phyloP scores from a whole-genome alignment of 2,113 vertebrate species.

The Lutjanus erythropterus region DNA sequence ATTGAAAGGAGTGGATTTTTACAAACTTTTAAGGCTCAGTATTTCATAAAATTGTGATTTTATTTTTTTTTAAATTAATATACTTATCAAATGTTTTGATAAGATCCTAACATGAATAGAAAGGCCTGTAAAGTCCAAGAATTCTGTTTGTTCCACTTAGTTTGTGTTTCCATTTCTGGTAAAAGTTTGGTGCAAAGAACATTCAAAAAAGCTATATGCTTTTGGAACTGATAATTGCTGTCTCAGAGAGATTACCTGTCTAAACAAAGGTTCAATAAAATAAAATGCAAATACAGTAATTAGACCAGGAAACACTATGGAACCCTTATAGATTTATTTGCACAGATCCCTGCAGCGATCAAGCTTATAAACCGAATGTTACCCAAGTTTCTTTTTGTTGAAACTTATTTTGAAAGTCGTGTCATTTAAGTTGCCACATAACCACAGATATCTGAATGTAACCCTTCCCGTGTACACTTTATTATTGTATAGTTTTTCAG shows the following conservation, averaged over 20 bases:
- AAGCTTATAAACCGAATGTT: not conserved
- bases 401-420: not conserved
- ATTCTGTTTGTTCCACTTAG: not conserved
- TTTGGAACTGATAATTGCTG: not conserved
- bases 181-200: not conserved
- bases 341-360: not conserved
- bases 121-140: not conserved
- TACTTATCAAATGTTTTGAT: not conserved
- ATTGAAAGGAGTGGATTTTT: not conserved
- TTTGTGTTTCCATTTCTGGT: not conserved
- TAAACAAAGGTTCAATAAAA: too few relatives aligned
- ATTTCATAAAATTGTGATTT: not conserved
- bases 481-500: not conserved
- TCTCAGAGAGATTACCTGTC: too few relatives aligned
- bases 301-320: not conserved
- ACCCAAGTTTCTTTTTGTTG: not conserved
- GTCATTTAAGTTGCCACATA: not conserved
- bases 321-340: not conserved
- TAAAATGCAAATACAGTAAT: not conserved
- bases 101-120: not conserved
- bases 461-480: not conserved
- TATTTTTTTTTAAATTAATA: too few relatives aligned
- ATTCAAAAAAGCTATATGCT: not conserved
- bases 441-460: not conserved
- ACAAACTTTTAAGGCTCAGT: not conserved